Conservation (phyloP, 2,797 vertebrate genomes). For the Aselliscus stoliczkanus region DNA sequence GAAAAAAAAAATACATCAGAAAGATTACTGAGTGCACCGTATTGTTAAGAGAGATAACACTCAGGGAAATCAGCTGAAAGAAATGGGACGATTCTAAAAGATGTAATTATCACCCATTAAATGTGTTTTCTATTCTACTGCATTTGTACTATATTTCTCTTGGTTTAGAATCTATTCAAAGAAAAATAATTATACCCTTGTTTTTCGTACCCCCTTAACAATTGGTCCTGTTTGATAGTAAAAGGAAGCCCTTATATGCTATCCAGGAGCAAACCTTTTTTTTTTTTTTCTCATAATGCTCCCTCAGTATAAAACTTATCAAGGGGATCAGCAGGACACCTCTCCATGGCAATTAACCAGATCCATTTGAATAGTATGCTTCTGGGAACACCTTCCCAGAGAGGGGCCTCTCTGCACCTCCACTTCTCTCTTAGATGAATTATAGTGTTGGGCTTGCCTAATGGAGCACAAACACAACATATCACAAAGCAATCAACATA, state of each 20-base stretch:
- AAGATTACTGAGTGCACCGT: background rate
- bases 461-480: background rate
- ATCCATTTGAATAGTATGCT: background rate
- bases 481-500: conserved; percentile 37
- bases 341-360: background rate
- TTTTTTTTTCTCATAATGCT: background rate
- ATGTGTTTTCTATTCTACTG: background rate
- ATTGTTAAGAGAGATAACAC: background rate
- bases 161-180: background rate
- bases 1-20: background rate
- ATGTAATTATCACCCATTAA: background rate
- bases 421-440: background rate
- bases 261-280: background rate
- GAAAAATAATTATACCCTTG: background rate
- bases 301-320: background rate
- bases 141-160: background rate
- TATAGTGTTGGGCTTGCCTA: background rate
- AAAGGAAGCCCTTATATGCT: background rate
- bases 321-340: background rate
- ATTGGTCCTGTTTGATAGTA: background rate
- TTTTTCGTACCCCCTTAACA: background rate
- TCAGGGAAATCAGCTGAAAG: background rate
- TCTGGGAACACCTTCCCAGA: background rate
- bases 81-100: background rate
- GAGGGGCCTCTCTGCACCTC: background rate